A percentile compares a stretch with the other conserved stretches of the same genome.
phyloP scores from a whole-genome alignment of 2,888 invertebrate genomes.

The Drosophila meridionalis region DNA sequence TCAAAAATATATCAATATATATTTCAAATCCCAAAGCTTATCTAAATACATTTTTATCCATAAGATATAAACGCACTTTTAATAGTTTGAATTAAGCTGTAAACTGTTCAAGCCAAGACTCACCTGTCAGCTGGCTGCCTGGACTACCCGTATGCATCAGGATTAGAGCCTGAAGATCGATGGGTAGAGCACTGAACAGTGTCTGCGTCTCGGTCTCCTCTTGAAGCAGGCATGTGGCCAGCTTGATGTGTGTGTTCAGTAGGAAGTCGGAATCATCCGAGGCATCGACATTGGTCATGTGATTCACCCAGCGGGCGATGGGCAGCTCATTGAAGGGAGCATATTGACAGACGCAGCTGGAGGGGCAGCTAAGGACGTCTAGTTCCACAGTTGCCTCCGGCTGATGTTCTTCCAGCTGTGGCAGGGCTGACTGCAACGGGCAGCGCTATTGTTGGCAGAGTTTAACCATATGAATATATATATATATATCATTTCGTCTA shows the following conservation, averaged over 20 bases:
- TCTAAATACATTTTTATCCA: background rate
- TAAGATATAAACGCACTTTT: background rate
- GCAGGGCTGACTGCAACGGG: constrained; percentile 27
- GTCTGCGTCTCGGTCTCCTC: constrained; percentile 84
- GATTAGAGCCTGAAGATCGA: constrained; percentile 86
- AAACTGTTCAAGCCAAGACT: background rate
- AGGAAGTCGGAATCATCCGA: constrained; percentile 82
- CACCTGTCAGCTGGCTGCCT: constrained; percentile 81
- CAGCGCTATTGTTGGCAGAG: constrained; percentile 29
- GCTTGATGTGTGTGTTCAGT: constrained; percentile 85
- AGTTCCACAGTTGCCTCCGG: constrained; percentile 53
- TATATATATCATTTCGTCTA: background rate
- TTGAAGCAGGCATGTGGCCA: constrained; percentile 87
- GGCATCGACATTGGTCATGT: constrained; percentile 80
- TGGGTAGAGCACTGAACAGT: constrained; percentile 85
- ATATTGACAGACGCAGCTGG: constrained; percentile 86
- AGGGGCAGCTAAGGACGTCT: constrained; percentile 85
- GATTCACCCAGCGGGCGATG: constrained; percentile 86
- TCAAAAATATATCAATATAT: background rate
- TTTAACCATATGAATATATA: background rate
- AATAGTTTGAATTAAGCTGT: background rate
- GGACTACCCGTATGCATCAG: constrained; percentile 86
- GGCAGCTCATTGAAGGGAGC: constrained; percentile 86
- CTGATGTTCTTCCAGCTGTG: constrained; percentile 23
- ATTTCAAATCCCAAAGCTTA: background rate